phyloP scores from a whole-genome alignment of 1,140 invertebrate species.

The Lepidurus packardi region DNA sequence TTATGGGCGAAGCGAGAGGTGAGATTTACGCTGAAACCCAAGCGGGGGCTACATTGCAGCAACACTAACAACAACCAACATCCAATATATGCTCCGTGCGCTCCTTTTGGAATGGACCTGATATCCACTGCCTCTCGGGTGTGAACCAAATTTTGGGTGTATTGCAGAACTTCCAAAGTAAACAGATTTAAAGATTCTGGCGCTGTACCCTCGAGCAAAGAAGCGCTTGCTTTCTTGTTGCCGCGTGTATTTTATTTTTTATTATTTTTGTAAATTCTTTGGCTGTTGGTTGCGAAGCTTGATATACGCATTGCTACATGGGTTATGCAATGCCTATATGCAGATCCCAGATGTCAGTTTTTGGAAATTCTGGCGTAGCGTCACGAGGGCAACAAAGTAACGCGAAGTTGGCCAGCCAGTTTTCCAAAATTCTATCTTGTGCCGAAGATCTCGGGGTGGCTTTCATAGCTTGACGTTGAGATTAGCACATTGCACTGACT shows the following conservation, averaged over 20 bases:
- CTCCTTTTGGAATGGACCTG: neutral
- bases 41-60: neutral
- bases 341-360: too few relatives aligned
- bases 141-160: neutral
- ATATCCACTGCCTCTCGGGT: neutral
- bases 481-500: neutral
- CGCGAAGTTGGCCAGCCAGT: neutral
- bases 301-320: too few relatives aligned
- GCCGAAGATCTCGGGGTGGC: neutral
- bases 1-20: conserved; percentile 12
- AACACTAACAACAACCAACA: conserved; percentile 9
- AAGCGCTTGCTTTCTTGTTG: too few relatives aligned
- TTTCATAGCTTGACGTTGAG: neutral
- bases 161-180: too few relatives aligned
- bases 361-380: neutral
- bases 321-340: too few relatives aligned
- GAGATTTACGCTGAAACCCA: conserved; percentile 15
- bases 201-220: too few relatives aligned
- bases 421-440: neutral
- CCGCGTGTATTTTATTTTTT: too few relatives aligned
- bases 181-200: too few relatives aligned
- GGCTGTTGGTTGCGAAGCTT: too few relatives aligned
- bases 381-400: neutral
- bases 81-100: conserved; percentile 8
- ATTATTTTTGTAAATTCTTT: too few relatives aligned